Base-by-base conservation (phyloP, 1,140 invertebrate species). In the Cyphomyrmex costatus region DNA sequence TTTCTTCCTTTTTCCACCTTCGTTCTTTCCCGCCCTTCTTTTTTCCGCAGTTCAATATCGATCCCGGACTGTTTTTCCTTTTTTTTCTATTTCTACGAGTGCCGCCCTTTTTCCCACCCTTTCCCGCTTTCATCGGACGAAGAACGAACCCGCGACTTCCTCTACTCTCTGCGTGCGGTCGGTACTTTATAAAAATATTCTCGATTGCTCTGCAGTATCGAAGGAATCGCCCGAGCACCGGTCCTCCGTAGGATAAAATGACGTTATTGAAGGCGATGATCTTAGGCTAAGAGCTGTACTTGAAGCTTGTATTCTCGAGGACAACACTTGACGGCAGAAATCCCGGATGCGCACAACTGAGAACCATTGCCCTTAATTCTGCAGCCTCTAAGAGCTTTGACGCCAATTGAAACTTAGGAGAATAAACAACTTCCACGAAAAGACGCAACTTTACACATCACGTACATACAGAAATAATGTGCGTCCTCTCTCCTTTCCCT, bases 101-200 rank as follows among this genome's bases (percentile, higher is more conserved):
- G 74, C 89, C 89, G 88, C 89, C 89, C 89, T 90, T 90, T 90
- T 89, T 85, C 89, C 86, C 88, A 89, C 89, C 89, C 89, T 89
- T 87, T 89, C 88, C 88, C 89, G 88, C 89, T 90, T 90, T 89
- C 89, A 90, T 90, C 89, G 79, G 87, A 90, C 85, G 78, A 90
- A 70, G 79, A 83, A 83, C 79, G 79, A 83, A 83, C 79, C 79
- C 79, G 79, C 79, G 79, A 83, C 79, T 83, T 83, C 79, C 79
- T 61, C 79, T 56, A 36, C 66, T 49, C 10, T 60, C 51, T n/a
- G 66, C 30, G 66, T 58, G 66, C 51, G 68, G 33, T 65, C 79
- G 79, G 68, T 83, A 83, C 79, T 83, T 83, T 83, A 83, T 83
- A 83, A 83, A 83, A 83, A 83, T 83, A 83, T 83, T 83, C 79